Evolutionary conservation across 2,888 invertebrate species (phyloP), one percentile per base, ranked within the genome.

Genomic region (Clitarchus hookeri): DNA sequence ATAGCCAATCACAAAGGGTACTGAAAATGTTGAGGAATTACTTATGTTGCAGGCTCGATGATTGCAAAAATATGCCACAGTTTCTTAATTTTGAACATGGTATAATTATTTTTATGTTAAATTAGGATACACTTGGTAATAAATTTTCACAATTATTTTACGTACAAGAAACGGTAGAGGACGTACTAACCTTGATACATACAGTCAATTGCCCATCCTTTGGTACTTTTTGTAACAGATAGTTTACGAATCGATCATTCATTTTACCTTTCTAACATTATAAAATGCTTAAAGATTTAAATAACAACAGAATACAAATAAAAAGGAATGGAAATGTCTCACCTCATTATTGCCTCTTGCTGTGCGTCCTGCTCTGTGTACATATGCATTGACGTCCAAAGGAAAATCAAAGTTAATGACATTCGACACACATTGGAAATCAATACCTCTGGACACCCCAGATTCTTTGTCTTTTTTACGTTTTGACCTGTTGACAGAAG

Each of bases 321-420:
- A 54, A 84, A 84, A 25, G 83, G 8, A 48, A 48, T 48, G 16
- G 12, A 48, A 11, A 48, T 48, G 11, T 11, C 86, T 87, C 90
- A 95, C 95, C 92, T 96, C 94, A 91, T 97, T 96, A 88, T 95
- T 96, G 13, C 97, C 98, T 88, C 98, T 93, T 0, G 98, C 98
- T 6, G 98, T 98, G 86, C 98, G 93, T 0, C 99, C 99, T 0
- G 98, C 99, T 90, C 99, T 93, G 91, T 99, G 99, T 87, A 99
- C 96, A 91, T 99, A 99, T 0, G 98, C 96, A 90, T 95, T 96
- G 0, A 96, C 94, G 90, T 97, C 96, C 16, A 94, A 92, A 0
- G 99, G 99, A 91, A 99, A 99, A 92, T 99, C 99, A 92, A 99
- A 99, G 92, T 99, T 99, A 87, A 99, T 96, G 0, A 99, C 98